phyloP scores from a whole-genome alignment of 2,888 invertebrate genomes.

The Drosophila heteroneura region DNA sequence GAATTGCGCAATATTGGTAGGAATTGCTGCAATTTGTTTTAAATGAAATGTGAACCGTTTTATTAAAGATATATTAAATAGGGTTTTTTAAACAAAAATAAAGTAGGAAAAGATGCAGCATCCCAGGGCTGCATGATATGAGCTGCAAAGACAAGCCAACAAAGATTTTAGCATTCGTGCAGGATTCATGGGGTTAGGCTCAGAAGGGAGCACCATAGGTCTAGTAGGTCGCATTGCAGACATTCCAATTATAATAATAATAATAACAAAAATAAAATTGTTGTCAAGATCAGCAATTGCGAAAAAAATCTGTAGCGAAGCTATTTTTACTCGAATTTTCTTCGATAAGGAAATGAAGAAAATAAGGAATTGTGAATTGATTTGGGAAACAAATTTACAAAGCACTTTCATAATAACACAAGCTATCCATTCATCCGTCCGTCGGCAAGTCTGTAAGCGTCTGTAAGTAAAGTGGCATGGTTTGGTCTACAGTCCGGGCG shows the following conservation, averaged over 20 bases:
- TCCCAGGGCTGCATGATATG: no score
- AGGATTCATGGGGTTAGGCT: no score
- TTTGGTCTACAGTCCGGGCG: neutral
- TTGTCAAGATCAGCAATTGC: neutral
- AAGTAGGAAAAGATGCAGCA: no score
- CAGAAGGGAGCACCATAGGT: no score
- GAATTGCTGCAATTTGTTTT: neutral
- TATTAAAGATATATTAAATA: neutral
- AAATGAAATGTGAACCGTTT: neutral
- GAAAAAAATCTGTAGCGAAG: no score
- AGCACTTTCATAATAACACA: slow-evolving; percentile 18
- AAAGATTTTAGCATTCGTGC: no score
- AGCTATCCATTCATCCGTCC: neutral
- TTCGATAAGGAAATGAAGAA: neutral
- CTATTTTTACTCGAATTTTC: neutral
- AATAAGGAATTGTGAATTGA: slow-evolving; percentile 46
- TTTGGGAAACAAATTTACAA: slow-evolving; percentile 63
- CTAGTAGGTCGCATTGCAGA: no score
- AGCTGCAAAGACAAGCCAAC: no score
- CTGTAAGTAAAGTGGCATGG: slow-evolving; percentile 6
- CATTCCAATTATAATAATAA: no score
- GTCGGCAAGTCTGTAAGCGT: neutral
- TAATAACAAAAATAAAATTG: neutral
- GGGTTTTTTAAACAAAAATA: neutral
- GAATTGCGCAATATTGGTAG: neutral